Base-by-base conservation (phyloP, 2,113 vertebrate genomes). In the Nycticebus coucang region DNA sequence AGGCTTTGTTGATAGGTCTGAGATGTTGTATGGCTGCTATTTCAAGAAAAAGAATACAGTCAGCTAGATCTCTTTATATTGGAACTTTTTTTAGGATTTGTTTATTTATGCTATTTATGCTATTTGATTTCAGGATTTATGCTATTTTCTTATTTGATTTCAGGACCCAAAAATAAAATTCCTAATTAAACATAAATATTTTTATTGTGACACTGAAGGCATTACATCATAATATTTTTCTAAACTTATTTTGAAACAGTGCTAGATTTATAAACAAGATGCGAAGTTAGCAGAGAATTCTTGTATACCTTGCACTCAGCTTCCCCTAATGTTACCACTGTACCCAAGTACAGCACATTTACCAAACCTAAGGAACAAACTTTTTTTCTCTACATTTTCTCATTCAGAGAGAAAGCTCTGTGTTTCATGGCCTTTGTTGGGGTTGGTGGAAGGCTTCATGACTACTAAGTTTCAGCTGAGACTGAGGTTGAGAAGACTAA, bases 131-230 rank as follows among this genome's bases (percentile, higher is more conserved):
- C 7, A 45, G 7, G 7, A 71, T 62, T 69, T 83, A 66, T 74
- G 11, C 53, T 69, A 80, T 13, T 68, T 91, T 95, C 62, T 95
- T 75, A 57, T 2, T 71, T 95, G 68, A 83, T 59, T 90, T 93
- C 79, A 89, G 45, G 33, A 60, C 74, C 72, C 37, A 74, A 87
- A 50, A 77, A 66, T 60, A 96, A 75, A 57, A 28, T 24, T 92
- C 24, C 35, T 93, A 45, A 66, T 53, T 41, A 78, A 14, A 59
- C 10, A 71, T 3, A 21, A 11, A 11, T 45, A 35, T 81, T 90
- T 96, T 89, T 59, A 72, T 66, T 24, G 33, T 37, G 22, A 53
- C 64, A 94, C 37, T 57, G 50, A 92, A 45, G 74, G 4, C 74
- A 81, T 74, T 93, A 53, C 55, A 66, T 53, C 33, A 24, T 68